phyloP scores from a whole-genome alignment of 2,113 vertebrate species.

The Ochotona curzoniae region DNA sequence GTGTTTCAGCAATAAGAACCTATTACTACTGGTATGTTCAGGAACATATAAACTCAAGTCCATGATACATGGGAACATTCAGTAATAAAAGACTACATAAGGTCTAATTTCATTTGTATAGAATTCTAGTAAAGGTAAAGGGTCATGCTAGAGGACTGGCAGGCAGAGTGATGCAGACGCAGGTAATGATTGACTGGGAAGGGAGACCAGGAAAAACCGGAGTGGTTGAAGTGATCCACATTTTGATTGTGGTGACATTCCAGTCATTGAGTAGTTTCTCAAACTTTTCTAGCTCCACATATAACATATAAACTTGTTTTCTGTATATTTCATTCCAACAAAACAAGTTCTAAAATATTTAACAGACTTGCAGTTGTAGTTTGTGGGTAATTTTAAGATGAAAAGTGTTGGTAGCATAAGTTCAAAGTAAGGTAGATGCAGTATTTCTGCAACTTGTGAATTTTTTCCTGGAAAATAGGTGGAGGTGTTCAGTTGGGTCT shows the following conservation, averaged over 20 bases:
- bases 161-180: background rate
- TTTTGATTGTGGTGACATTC: background rate
- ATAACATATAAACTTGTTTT: background rate
- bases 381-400: background rate
- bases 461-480: background rate
- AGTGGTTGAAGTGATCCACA: background rate
- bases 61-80: background rate
- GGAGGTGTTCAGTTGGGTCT: slow-evolving; percentile 7
- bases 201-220: background rate
- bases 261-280: background rate
- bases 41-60: background rate
- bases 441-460: background rate
- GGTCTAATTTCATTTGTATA: background rate
- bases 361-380: background rate
- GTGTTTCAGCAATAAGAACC: background rate
- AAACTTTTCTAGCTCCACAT: background rate
- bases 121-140: background rate
- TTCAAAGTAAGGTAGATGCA: background rate
- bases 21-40: background rate
- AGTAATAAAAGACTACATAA: background rate
- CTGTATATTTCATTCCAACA: background rate
- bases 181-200: background rate
- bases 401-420: background rate
- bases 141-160: background rate
- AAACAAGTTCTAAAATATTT: background rate